Base-by-base conservation (phyloP, 1,140 invertebrate genomes). In the Magallana ariakensis region DNA sequence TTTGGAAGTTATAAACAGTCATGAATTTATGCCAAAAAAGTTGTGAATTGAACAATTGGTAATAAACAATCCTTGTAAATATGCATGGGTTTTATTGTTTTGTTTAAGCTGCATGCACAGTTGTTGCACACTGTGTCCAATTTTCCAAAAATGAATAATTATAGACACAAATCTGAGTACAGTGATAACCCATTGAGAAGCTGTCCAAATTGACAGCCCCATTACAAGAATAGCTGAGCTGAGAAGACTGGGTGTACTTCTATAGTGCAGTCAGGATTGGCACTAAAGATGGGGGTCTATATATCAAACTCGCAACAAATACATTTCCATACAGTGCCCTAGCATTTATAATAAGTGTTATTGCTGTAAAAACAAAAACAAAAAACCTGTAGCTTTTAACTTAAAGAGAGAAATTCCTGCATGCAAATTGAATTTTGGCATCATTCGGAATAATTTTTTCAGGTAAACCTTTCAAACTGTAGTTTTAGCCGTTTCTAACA, bases 321-420 rank as follows among this genome's bases (percentile, higher is more conserved):
- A 75, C 22, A 75, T 26, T 33, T 46, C 33, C 33, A 22, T 22
- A 33, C 66, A 75, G 13, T 7, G 22, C 33, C 66, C 9, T 75
- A 75, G 66, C 66, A 75, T 75, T 33, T 75, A 26, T 75, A 46
- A 75, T 75, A 75, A 33, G 66, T 75, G 66, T 75, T 26, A 75
- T 75, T 46, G 33, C 33, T 46, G 33, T 46, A 46, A 46, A 46
- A 46, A 46, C 2, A 46, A 46, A 33, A 7, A 26, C 66, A 19
- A 26, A 26, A 26, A 75, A 75, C 66, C 62, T 75, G 66, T 26
- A 33, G 66, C 66, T 13, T 75, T 60, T 75, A 75, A 46, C 66
- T 75, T 11, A 19, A 75, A 75, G 66, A 75, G 66, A 75, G n/a
- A 75, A 19, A 75, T 75, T 75, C 19, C 22, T 75, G 66, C 22